phyloP scores from a whole-genome alignment of 2,113 vertebrate species.

The Brachyhypopomus occidentalis region DNA sequence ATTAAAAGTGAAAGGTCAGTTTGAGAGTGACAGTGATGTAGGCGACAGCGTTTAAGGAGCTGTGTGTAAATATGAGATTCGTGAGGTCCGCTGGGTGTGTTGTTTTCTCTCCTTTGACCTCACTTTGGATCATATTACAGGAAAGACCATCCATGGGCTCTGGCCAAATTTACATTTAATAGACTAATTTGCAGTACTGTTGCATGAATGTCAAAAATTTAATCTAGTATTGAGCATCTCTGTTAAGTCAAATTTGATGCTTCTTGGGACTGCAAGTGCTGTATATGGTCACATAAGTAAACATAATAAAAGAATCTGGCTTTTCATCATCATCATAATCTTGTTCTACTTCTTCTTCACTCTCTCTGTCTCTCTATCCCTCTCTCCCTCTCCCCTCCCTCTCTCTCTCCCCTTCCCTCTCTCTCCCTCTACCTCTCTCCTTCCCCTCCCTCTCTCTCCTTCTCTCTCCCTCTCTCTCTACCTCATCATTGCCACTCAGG shows the following conservation, averaged over 20 bases:
- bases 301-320: neutral
- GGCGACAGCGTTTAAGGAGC: neutral
- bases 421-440: neutral
- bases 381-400: neutral
- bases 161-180: conserved; percentile 1
- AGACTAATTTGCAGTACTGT: conserved; percentile 2
- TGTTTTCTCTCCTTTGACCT: too few species aligned
- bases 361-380: neutral
- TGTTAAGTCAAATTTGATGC: neutral
- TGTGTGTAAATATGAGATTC: neutral
- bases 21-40: neutral
- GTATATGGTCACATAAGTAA: neutral
- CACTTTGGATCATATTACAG: too few species aligned
- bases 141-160: neutral
- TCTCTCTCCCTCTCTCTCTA: neutral
- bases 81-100: too few species aligned
- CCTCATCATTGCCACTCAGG: neutral
- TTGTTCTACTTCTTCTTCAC: neutral
- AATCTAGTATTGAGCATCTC: too few species aligned
- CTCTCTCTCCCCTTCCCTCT: neutral
- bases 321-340: too few species aligned
- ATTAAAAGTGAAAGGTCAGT: too few species aligned
- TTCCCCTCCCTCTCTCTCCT: neutral
- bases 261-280: neutral
- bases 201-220: too few species aligned